A percentile compares a stretch with the other conserved stretches of the same genome.
phyloP scores from a whole-genome alignment of 2,113 vertebrate species.

The Bufo gargarizans region DNA sequence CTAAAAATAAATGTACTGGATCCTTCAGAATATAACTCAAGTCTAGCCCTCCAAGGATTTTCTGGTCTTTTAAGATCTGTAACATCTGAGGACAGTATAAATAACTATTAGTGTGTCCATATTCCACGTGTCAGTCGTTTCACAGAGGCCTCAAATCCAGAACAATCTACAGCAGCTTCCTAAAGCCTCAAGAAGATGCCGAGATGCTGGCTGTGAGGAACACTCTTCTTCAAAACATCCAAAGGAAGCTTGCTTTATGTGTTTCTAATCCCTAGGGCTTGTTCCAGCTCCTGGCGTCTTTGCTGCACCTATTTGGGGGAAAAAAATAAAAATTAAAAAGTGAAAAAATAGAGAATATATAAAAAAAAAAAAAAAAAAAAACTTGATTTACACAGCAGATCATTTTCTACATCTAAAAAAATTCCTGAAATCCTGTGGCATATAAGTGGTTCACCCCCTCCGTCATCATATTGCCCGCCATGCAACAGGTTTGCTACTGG shows the following conservation, averaged over 20 bases:
- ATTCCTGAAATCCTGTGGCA: too few species aligned
- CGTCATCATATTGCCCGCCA: too few species aligned
- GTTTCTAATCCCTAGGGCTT: conserved; percentile 97
- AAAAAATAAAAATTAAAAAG: conserved; percentile 38
- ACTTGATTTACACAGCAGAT: too few species aligned
- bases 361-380: too few species aligned
- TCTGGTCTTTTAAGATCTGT: neutral
- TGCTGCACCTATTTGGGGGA: conserved; percentile 90
- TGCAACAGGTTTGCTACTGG: too few species aligned
- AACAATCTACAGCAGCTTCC: conserved; percentile 34
- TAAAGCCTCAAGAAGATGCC: conserved; percentile 40
- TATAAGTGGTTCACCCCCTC: too few species aligned
- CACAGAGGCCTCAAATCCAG: conserved; percentile 27
- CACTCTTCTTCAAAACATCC: conserved; percentile 1
- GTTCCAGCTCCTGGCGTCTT: conserved; percentile 94
- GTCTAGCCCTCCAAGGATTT: conserved; percentile 43
- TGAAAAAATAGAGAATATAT: too few species aligned
- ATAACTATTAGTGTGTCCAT: conserved; percentile 42
- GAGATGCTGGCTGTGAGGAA: conserved; percentile 11
- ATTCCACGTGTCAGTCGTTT: conserved; percentile 28
- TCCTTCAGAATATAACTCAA: conserved; percentile 29
- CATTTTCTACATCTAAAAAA: too few species aligned
- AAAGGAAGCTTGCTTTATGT: conserved; percentile 72
- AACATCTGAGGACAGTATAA: conserved; percentile 33
- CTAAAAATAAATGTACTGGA: conserved; percentile 30